These are phyloP conservation scores for Amblyjoppa proteus DNA, from an alignment of 2,888 invertebrate genomes.

Conservation along the genomic window DNA sequence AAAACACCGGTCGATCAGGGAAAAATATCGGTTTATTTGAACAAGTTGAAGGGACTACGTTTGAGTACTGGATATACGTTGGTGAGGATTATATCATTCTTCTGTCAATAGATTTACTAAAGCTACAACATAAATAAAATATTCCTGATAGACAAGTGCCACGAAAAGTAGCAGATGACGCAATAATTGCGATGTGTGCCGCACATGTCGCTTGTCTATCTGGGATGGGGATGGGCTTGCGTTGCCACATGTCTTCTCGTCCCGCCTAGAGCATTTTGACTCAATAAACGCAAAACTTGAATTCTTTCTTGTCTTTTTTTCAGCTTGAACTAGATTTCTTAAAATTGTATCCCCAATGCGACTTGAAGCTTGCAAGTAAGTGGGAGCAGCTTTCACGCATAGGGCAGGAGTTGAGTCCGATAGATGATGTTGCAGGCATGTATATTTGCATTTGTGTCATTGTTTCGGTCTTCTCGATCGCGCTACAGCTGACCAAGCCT, in stretches of 20 bases:
- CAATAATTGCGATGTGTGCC: no score
- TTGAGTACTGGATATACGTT: slow-evolving; percentile 9
- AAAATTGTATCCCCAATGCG: slow-evolving; percentile 14
- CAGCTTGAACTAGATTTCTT: slow-evolving; percentile 24
- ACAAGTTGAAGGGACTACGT: neutral
- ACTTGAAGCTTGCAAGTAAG: slow-evolving; percentile 6
- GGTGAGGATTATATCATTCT: slow-evolving; percentile 2
- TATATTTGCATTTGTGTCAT: neutral
- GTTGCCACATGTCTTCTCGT: neutral
- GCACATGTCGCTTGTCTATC: no score
- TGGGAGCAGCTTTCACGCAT: slow-evolving; percentile 4
- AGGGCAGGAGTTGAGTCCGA: neutral
- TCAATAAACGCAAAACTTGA: no score
- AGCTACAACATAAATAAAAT: neutral
- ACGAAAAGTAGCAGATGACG: no score
- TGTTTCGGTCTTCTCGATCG: neutral
- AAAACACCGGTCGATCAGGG: neutral
- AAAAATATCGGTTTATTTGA: neutral
- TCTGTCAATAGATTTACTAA: neutral
- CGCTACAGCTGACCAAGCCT: no score
- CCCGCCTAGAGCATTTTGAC: neutral
- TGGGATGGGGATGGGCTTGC: neutral
- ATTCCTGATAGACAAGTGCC: no score
- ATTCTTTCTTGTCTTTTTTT: neutral
- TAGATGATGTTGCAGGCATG: neutral